Conservation (phyloP, 2,797 vertebrate genomes). For the Linurgus olivaceus region DNA sequence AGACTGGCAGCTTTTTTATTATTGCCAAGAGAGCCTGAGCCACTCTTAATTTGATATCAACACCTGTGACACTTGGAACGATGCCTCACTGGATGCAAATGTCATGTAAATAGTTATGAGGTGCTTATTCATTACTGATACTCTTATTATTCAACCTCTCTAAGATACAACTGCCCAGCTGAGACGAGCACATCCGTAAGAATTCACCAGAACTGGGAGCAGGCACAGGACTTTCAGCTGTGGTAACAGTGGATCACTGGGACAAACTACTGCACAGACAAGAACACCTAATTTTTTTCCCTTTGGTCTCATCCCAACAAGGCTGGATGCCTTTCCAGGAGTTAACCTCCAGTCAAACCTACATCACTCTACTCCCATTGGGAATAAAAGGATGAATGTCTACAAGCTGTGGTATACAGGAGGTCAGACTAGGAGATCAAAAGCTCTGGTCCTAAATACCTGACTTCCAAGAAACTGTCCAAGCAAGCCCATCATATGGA, state of each 20-base stretch:
- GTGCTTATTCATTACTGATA: not conserved
- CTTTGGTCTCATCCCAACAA: not conserved
- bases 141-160: not conserved
- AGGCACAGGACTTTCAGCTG: not conserved
- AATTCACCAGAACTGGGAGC: not conserved
- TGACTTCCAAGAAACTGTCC: not conserved
- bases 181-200: not conserved
- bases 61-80: constrained; percentile 69
- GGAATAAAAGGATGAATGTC: not conserved
- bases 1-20: constrained; percentile 42
- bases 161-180: not conserved
- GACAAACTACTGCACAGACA: not conserved
- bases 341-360: not conserved
- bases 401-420: not conserved
- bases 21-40: constrained; percentile 48
- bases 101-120: not conserved
- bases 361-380: not conserved
- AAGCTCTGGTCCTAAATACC: not conserved
- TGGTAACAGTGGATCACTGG: not conserved
- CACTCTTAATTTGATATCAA: constrained; percentile 12
- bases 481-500: not conserved
- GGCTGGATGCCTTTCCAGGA: not conserved
- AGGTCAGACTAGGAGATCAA: not conserved
- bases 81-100: constrained; percentile 37
- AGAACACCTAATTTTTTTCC: not conserved